A percentile compares a stretch with the other conserved stretches of the same genome.
These are phyloP conservation scores for Patiria miniata DNA, from an alignment of 35 echinoderm and acorn worm species.

Conservation along the genomic window DNA sequence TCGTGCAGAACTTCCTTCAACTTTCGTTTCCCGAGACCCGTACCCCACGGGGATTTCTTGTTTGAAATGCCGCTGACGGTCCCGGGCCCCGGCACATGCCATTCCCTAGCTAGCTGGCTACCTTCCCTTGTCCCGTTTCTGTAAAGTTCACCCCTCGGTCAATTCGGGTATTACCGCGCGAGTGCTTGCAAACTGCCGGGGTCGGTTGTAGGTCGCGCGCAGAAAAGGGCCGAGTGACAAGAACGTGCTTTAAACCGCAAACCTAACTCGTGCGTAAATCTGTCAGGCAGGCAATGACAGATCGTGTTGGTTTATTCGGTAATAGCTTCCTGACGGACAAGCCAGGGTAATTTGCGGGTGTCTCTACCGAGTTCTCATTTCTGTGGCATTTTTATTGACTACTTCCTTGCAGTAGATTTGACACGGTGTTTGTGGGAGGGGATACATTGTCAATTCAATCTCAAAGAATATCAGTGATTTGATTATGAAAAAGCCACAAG, in stretches of 20 bases:
- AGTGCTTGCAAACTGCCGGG: not conserved
- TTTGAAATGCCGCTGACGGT: not conserved
- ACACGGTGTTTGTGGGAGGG: not conserved
- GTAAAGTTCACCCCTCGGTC: slow-evolving; percentile 15
- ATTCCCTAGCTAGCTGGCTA: not conserved
- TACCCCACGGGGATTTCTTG: not conserved
- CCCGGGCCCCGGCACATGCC: not conserved
- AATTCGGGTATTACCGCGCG: not conserved
- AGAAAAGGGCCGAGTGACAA: not conserved
- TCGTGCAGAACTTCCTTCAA: not conserved
- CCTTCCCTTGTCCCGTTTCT: not conserved
- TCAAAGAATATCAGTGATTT: too few relatives aligned
- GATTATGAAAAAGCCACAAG: too few relatives aligned
- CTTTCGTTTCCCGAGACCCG: not conserved
- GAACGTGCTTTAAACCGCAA: slow-evolving; percentile 30
- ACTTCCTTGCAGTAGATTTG: not conserved
- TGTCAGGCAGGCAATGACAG: not conserved
- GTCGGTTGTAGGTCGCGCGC: not conserved
- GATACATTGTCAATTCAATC: too few relatives aligned
- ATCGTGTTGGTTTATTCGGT: slow-evolving; percentile 3
- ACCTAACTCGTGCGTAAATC: not conserved
- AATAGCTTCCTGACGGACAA: not conserved
- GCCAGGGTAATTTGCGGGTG: not conserved
- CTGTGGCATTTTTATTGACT: not conserved
- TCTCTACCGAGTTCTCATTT: not conserved